Conservation (phyloP, 2,113 vertebrate species). For the Actenoides hombroni region DNA sequence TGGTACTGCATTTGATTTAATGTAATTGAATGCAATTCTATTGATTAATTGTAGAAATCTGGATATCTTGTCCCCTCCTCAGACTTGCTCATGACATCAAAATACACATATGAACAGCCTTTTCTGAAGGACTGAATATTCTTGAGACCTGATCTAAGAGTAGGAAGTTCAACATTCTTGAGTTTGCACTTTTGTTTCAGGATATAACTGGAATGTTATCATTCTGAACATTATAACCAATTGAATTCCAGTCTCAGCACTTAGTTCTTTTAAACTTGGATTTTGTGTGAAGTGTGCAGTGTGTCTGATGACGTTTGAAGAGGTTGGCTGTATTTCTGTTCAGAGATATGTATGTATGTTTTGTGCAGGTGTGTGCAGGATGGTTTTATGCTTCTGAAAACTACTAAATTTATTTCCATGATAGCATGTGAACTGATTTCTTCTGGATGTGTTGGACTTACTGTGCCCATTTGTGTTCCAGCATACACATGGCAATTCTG, state of each 20-base stretch:
- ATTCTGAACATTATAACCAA: neutral
- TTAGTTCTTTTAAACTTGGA: neutral
- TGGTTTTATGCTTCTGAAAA: neutral
- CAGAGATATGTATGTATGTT: neutral
- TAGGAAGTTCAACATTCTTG: neutral
- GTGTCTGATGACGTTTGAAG: neutral
- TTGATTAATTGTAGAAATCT: constrained; percentile 6
- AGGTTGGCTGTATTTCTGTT: neutral
- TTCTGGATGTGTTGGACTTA: neutral
- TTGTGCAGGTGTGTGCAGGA: neutral
- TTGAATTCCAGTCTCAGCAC: neutral
- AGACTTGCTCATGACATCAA: neutral
- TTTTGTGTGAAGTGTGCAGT: neutral
- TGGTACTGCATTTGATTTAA: neutral
- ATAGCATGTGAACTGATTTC: neutral
- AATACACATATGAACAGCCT: neutral
- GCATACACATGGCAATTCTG: neutral
- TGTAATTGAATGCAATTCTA: neutral
- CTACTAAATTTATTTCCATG: neutral
- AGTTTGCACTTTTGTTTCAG: neutral
- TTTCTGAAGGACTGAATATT: neutral
- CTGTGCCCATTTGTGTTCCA: neutral
- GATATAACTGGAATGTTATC: neutral
- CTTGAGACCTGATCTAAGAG: neutral
- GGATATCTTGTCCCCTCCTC: neutral